phyloP scores from a whole-genome alignment of 2,888 invertebrate species.

The Galeopsomyia nigrocyanea region DNA sequence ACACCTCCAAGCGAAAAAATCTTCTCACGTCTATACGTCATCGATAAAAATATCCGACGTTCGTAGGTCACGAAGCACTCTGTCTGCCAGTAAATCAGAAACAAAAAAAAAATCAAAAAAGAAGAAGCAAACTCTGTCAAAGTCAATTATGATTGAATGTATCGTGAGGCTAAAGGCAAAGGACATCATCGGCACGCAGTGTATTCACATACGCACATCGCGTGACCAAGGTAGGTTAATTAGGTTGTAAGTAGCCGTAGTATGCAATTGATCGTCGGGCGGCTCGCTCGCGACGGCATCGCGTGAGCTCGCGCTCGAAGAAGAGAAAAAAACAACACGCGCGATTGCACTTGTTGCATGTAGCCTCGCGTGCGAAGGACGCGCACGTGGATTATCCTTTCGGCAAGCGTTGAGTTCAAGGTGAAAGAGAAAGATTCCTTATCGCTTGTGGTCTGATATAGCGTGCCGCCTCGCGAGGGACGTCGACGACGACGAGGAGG shows the following conservation, averaged over 20 bases:
- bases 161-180: slow-evolving; percentile 4
- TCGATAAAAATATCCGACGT: too few species aligned
- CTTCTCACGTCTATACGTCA: too few species aligned
- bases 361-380: slow-evolving; percentile 11
- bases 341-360: slow-evolving; percentile 42
- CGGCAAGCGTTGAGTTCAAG: slow-evolving; percentile 16
- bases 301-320: background rate
- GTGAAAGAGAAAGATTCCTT: slow-evolving; percentile 2
- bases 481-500: background rate
- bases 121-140: background rate
- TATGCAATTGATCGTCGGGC: too few species aligned
- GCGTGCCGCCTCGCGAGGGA: background rate
- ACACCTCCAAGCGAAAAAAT: too few species aligned
- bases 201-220: slow-evolving; percentile 2
- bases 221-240: slow-evolving; percentile 34
- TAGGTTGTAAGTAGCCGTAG: slow-evolving; percentile 34
- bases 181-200: background rate
- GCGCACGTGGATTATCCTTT: slow-evolving; percentile 11
- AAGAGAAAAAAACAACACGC: background rate
- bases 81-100: too few species aligned
- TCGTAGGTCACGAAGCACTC: too few species aligned
- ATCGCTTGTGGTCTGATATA: slow-evolving; percentile 5
- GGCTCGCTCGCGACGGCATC: slow-evolving; percentile 1
- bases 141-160: slow-evolving; percentile 11
- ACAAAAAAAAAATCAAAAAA: too few species aligned